phyloP scores from a whole-genome alignment of 1,140 invertebrate genomes.

The Onthophagus taurus region DNA sequence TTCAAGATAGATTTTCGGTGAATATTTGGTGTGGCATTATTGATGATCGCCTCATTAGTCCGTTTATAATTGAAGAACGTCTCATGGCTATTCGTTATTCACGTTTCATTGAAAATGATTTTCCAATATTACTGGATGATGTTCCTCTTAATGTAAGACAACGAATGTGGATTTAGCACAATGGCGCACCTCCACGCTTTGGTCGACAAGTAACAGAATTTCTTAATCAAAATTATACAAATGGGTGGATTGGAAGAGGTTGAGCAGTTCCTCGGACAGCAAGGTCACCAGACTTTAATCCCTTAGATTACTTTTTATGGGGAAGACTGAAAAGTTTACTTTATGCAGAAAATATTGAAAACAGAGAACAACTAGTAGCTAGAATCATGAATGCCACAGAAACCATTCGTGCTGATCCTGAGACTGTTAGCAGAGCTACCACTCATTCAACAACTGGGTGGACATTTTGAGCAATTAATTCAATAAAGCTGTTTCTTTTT shows the following conservation, averaged over 20 bases:
- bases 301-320: constrained; percentile 1
- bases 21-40: constrained; percentile 10
- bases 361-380: no score
- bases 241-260: constrained; percentile 8
- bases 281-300: constrained; percentile 4
- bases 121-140: constrained; percentile 10
- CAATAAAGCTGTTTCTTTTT: no score
- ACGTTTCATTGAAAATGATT: constrained; percentile 8
- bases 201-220: constrained; percentile 6
- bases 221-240: constrained; percentile 7
- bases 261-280: constrained; percentile 2
- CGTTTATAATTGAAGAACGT: constrained; percentile 6
- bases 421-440: no score
- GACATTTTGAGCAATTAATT: no score
- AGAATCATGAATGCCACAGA: no score
- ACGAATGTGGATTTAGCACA: constrained; percentile 8
- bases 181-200: constrained; percentile 9
- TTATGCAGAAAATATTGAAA: no score
- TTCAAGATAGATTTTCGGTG: no score
- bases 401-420: no score
- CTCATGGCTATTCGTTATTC: constrained; percentile 6
- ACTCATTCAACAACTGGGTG: no score
- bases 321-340: no score
- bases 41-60: constrained; percentile 3
- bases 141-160: constrained; percentile 8